These are phyloP conservation scores for Platorchestia sp. DNA, from an alignment of 1,140 invertebrate genomes.

Conservation along the genomic window DNA sequence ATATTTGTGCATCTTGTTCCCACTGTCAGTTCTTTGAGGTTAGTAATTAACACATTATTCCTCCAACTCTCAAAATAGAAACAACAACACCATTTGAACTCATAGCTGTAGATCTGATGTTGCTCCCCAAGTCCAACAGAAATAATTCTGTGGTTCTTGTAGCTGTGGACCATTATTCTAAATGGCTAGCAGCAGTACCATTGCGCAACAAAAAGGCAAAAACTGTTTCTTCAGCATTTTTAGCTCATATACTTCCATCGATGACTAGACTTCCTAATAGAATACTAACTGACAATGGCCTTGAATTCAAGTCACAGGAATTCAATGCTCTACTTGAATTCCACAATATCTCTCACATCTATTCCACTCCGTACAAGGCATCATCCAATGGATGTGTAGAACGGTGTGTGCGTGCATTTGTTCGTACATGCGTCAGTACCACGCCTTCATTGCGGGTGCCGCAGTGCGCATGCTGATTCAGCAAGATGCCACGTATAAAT, in stretches of 20 bases:
- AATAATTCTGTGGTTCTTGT: neutral
- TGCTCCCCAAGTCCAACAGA: neutral
- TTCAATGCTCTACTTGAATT: neutral
- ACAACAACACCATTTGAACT: constrained; percentile 19
- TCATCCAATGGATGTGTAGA: constrained; percentile 45
- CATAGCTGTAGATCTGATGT: constrained; percentile 25
- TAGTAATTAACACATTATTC: neutral
- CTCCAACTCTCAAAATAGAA: neutral
- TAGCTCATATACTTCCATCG: neutral
- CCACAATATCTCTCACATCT: neutral
- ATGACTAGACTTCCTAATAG: neutral
- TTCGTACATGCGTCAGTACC: too few relatives aligned
- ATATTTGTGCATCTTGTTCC: neutral
- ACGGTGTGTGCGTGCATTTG: too few relatives aligned
- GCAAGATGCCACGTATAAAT: too few relatives aligned
- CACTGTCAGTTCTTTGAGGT: neutral
- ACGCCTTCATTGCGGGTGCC: too few relatives aligned
- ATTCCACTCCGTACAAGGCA: neutral
- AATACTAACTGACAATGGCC: constrained; percentile 21
- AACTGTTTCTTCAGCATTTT: neutral
- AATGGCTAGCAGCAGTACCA: neutral
- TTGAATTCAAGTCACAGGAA: neutral
- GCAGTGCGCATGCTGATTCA: too few relatives aligned
- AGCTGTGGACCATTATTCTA: constrained; percentile 17
- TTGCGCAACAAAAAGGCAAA: neutral